Conservation (phyloP, 2,888 invertebrate genomes). For the Danaus chrysippus region DNA sequence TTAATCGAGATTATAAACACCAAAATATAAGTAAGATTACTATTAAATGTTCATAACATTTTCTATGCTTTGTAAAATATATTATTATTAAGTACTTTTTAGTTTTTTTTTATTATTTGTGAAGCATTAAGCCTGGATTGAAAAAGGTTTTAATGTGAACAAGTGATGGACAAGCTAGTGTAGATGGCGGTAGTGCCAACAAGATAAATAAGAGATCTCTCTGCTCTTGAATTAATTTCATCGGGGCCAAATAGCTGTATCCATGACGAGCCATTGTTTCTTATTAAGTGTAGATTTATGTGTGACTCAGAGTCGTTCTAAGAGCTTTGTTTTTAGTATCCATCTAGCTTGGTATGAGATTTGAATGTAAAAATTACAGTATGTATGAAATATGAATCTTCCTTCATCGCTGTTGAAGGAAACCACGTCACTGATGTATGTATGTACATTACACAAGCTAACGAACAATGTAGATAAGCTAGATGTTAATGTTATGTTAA, state of each 20-base stretch:
- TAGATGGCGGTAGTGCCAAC: slow-evolving; percentile 4
- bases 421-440: slow-evolving; percentile 27
- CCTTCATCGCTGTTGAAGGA: slow-evolving; percentile 8
- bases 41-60: slow-evolving; percentile 19
- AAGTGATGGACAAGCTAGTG: neutral
- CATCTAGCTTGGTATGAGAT: slow-evolving; percentile 22
- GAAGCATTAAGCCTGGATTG: slow-evolving; percentile 6
- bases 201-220: slow-evolving; percentile 49
- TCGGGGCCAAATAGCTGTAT: slow-evolving; percentile 75
- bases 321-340: slow-evolving; percentile 22
- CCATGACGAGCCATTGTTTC: slow-evolving; percentile 70
- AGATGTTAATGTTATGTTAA: slow-evolving; percentile 46
- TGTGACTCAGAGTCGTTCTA: slow-evolving; percentile 26
- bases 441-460: slow-evolving; percentile 57
- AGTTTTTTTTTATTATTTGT: neutral
- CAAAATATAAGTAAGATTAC: slow-evolving; percentile 53
- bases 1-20: slow-evolving; percentile 67
- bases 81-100: slow-evolving; percentile 7
- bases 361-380: neutral
- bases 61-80: slow-evolving; percentile 20
- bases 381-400: neutral
- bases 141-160: neutral
- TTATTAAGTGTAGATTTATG: slow-evolving; percentile 31
- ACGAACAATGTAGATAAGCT: slow-evolving; percentile 60
- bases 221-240: slow-evolving; percentile 63